Conservation (phyloP, 2,888 invertebrate genomes). For the Drosophila anomelani region DNA sequence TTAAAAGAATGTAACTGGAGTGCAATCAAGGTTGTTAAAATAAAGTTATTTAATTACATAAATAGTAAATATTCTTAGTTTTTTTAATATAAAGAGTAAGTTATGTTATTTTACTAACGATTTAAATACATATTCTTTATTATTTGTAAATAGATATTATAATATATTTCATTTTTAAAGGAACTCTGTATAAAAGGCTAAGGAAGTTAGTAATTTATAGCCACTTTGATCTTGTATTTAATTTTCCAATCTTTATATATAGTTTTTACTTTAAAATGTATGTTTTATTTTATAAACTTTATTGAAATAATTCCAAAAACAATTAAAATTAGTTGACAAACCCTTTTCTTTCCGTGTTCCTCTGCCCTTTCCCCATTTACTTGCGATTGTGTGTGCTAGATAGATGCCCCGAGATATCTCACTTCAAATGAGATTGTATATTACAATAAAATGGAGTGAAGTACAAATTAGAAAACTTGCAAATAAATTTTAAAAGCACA, state of each 20-base stretch:
- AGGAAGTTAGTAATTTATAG: neutral
- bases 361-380: neutral
- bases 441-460: slow-evolving; percentile 81
- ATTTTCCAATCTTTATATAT: neutral
- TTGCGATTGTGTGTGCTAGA: slow-evolving; percentile 23
- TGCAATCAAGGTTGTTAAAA: neutral
- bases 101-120: too few relatives aligned
- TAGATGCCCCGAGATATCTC: slow-evolving; percentile 49
- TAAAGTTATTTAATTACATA: neutral
- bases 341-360: slow-evolving; percentile 2
- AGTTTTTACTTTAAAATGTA: too few relatives aligned
- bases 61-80: neutral
- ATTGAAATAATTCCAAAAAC: rapidly evolving
- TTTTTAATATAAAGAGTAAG: too few relatives aligned
- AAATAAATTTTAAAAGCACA: slow-evolving; percentile 78
- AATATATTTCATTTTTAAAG: neutral
- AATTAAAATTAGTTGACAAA: neutral
- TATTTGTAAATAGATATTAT: neutral
- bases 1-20: too few relatives aligned
- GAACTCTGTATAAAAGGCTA: neutral
- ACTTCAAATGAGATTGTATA: slow-evolving; percentile 80
- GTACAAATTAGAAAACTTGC: slow-evolving; percentile 83
- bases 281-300: too few relatives aligned
- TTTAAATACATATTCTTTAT: neutral
- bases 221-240: neutral